phyloP scores from a whole-genome alignment of 2,113 vertebrate species.

The Oreochromis niloticus region DNA sequence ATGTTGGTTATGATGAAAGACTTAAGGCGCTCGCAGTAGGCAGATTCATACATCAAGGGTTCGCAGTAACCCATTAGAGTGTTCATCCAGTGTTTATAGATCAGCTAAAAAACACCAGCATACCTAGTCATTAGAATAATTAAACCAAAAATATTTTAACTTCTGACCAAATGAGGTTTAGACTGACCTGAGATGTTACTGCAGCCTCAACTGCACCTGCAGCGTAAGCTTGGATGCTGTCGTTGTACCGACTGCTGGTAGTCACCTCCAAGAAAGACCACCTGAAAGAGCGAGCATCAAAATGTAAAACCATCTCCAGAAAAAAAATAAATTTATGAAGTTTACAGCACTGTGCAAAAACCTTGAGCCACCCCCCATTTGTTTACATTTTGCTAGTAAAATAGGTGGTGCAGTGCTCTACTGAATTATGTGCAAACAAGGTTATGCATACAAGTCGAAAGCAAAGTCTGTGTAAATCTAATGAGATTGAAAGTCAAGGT shows the following conservation, averaged over 20 bases:
- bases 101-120: slow-evolving; percentile 71
- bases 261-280: slow-evolving; percentile 87
- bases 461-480: background rate
- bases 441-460: background rate
- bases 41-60: slow-evolving; percentile 73
- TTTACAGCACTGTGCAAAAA: background rate
- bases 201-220: slow-evolving; percentile 86
- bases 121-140: background rate
- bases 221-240: slow-evolving; percentile 89
- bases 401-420: background rate
- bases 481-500: background rate
- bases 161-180: background rate
- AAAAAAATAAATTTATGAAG: background rate
- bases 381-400: background rate
- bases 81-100: slow-evolving; percentile 98
- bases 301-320: background rate
- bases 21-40: slow-evolving; percentile 84
- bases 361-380: background rate
- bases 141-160: background rate
- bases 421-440: background rate
- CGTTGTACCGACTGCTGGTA: slow-evolving; percentile 77
- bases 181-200: slow-evolving; percentile 78
- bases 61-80: slow-evolving; percentile 88
- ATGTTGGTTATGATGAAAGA: slow-evolving; percentile 82
- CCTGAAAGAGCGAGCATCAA: slow-evolving; percentile 51